These are phyloP conservation scores for Patella ulyssiponensis DNA, from an alignment of 2,888 invertebrate species.

Conservation along the genomic window DNA sequence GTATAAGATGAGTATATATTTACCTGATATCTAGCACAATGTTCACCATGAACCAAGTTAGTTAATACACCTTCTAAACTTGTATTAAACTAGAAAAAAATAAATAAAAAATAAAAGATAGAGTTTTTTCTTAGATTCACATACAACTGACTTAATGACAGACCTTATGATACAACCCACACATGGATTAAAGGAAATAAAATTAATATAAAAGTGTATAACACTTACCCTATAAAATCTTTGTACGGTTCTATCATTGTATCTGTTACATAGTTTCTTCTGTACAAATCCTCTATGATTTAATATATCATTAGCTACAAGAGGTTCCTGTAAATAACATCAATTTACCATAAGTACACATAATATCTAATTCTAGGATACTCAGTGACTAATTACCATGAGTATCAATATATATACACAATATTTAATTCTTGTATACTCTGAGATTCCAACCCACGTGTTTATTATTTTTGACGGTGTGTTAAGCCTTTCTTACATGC, in stretches of 20 bases:
- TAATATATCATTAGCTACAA: slow-evolving; percentile 90
- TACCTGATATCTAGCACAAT: slow-evolving; percentile 89
- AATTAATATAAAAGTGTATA: neutral
- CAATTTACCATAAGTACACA: neutral
- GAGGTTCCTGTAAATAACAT: slow-evolving; percentile 78
- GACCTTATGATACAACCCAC: neutral
- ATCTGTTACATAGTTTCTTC: slow-evolving; percentile 88
- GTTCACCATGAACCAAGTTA: slow-evolving; percentile 89
- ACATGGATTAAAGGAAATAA: neutral
- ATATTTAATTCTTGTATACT: too few species aligned
- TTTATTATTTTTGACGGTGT: too few species aligned
- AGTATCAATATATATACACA: too few species aligned
- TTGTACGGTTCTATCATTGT: slow-evolving; percentile 88
- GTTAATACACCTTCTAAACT: slow-evolving; percentile 83
- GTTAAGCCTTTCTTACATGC: too few species aligned
- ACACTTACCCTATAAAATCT: slow-evolving; percentile 75
- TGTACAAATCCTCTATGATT: slow-evolving; percentile 87
- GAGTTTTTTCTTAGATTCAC: neutral
- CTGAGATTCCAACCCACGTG: too few species aligned
- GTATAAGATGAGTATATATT: slow-evolving; percentile 45
- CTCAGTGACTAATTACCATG: too few species aligned
- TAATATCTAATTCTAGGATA: too few species aligned
- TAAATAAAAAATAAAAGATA: neutral
- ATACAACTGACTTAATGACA: too few species aligned
- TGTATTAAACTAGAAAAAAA: slow-evolving; percentile 82